phyloP scores from a whole-genome alignment of 2,888 invertebrate genomes.

The Odontocerum albicorne region DNA sequence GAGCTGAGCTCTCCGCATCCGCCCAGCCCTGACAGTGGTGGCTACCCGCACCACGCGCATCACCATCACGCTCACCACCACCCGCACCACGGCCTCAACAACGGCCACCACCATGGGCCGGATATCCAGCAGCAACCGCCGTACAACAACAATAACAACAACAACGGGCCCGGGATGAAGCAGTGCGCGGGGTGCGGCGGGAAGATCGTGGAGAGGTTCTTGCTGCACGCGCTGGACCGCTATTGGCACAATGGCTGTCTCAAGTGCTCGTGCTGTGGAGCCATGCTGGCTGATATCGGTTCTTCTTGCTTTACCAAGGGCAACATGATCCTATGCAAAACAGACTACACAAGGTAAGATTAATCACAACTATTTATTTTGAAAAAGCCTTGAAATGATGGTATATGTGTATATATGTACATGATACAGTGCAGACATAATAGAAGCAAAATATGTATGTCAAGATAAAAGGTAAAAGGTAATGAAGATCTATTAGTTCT shows the following conservation, averaged over 20 bases:
- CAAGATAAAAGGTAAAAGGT: too few relatives aligned
- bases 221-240: slow-evolving; percentile 88
- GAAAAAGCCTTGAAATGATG: too few relatives aligned
- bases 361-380: too few relatives aligned
- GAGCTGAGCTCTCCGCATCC: slow-evolving; percentile 73
- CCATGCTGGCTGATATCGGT: slow-evolving; percentile 88
- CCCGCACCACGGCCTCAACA: slow-evolving; percentile 55
- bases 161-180: slow-evolving; percentile 65
- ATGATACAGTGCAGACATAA: too few relatives aligned
- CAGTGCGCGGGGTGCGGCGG: slow-evolving; percentile 91
- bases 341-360: slow-evolving; percentile 92
- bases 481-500: too few relatives aligned
- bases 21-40: slow-evolving; percentile 72
- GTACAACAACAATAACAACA: slow-evolving; percentile 51
- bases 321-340: slow-evolving; percentile 94
- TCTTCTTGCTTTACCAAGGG: slow-evolving; percentile 90
- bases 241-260: slow-evolving; percentile 96
- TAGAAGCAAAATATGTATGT: too few relatives aligned
- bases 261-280: slow-evolving; percentile 90
- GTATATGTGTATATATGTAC: too few relatives aligned
- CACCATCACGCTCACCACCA: slow-evolving; percentile 53
- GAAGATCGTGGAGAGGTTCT: slow-evolving; percentile 89
- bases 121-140: slow-evolving; percentile 56
- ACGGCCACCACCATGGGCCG: slow-evolving; percentile 56
- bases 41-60: slow-evolving; percentile 58